Percentiles rank a stretch among this genome's conserved stretches.
These are phyloP conservation scores for Cyphomyrus discorhynchus DNA, from an alignment of 2,113 vertebrate genomes.

Conservation along the genomic window DNA sequence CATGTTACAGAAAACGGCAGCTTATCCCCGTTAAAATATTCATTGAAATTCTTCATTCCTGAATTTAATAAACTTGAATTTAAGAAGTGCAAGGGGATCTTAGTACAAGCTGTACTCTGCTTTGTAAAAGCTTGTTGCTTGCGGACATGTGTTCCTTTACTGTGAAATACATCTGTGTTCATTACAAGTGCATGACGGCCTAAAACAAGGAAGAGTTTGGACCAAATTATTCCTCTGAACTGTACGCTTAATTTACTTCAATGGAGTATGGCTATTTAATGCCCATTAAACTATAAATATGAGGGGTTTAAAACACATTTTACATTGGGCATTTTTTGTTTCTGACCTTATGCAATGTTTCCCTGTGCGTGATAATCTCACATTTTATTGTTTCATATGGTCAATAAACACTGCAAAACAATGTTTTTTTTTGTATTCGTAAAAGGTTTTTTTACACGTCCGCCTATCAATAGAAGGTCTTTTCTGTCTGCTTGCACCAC, in stretches of 20 bases:
- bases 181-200: background rate
- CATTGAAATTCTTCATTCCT: background rate
- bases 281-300: background rate
- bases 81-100: background rate
- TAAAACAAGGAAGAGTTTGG: background rate
- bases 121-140: background rate
- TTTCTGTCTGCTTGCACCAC: too few species aligned
- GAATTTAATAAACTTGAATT: background rate
- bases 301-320: background rate
- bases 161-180: background rate
- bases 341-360: background rate
- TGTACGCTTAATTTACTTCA: background rate
- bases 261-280: background rate
- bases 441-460: too few species aligned
- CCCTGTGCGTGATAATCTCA: background rate
- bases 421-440: background rate
- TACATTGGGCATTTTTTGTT: background rate
- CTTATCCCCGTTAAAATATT: background rate
- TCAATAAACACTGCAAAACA: background rate
- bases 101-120: background rate
- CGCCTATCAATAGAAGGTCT: too few species aligned
- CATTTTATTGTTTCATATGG: background rate
- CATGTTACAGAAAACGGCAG: background rate
- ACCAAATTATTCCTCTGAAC: background rate
- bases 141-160: background rate